Evolutionary conservation across 2,113 vertebrate genomes (phyloP), one percentile per base, ranked within the genome.

Genomic region (Orthonyx spaldingii): DNA sequence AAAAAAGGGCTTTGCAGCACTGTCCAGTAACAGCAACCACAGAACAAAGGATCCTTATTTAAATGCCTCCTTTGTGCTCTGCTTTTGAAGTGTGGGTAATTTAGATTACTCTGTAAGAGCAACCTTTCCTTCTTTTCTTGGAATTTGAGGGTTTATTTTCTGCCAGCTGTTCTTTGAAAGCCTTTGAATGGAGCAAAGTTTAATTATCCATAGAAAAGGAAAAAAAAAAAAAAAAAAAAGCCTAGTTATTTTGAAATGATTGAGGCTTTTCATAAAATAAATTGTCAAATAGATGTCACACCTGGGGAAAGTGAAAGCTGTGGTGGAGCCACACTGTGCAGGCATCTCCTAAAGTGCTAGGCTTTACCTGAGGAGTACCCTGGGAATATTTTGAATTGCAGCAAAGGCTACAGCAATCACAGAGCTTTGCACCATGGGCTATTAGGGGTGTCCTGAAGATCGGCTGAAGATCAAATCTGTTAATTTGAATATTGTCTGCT

Each of bases 151-250:
- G 60, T 85, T 78, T 93, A 63, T 96, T 94, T 96, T 96, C 88
- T 93, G 49, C 64, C 86, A 96, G 88, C 85, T 94, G 83, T 84
- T 95, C 80, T 94, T 65, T 96, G 86, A 95, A 94, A 96, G 37
- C 60, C 37, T 89, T 95, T 95, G 76, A 94, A 90, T 89, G 90
- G 91, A 89, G 49, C 30, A 47, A 94, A 96, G 72, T 90, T 96
- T 95, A 95, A 96, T 97, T 94, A 95, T 74, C 83, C 53, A 79
- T 64, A 93, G 75, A 76, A 72, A 85, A 82, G 47, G 35, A 80
- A 78, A 79, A 49, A 65, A 1, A 1, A 7, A 7, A 35, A 50
- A 16, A 74, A 21, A 49, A 72, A 55, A 47, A 66, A 19, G 56
- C 64, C 56, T 81, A 33, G 79, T 86, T 94, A 87, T 93, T 96